phyloP scores from a whole-genome alignment of 2,797 vertebrate genomes.

The Anolis apletophallus region DNA sequence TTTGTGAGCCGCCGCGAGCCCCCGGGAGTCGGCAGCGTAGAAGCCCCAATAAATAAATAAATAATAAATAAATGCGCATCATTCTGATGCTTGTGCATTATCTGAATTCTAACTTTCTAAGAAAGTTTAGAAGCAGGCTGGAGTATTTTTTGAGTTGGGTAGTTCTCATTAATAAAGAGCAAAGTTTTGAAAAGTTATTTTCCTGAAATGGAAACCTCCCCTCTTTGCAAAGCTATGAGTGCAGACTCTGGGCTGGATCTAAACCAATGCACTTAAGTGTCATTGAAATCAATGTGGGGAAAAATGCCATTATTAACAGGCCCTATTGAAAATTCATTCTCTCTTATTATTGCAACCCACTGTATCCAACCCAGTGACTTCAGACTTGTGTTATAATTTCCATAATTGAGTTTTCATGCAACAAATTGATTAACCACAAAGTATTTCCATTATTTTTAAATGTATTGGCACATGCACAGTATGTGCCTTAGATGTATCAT shows the following conservation, averaged over 20 bases:
- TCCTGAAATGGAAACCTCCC: too few species aligned
- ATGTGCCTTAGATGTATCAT: neutral
- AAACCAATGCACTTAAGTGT: neutral
- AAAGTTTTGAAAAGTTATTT: too few species aligned
- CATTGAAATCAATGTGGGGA: neutral
- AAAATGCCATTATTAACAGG: neutral
- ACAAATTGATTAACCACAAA: constrained; percentile 13
- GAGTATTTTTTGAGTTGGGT: neutral
- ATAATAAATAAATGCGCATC: too few species aligned
- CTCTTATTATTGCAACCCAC: too few species aligned
- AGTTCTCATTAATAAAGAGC: neutral
- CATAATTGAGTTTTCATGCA: neutral
- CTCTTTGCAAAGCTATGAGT: too few species aligned
- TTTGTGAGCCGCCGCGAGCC: too few species aligned
- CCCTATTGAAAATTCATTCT: neutral
- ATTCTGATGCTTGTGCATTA: neutral
- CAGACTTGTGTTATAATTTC: neutral
- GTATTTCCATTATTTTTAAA: constrained; percentile 19
- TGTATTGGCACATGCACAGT: neutral
- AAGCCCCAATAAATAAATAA: too few species aligned
- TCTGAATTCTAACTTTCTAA: neutral
- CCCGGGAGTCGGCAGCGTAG: too few species aligned
- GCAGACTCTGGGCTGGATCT: neutral
- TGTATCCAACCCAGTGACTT: neutral
- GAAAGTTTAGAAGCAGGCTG: neutral